Evolutionary conservation across 1,140 invertebrate species (phyloP).

Genomic region (Helicoverpa armigera): DNA sequence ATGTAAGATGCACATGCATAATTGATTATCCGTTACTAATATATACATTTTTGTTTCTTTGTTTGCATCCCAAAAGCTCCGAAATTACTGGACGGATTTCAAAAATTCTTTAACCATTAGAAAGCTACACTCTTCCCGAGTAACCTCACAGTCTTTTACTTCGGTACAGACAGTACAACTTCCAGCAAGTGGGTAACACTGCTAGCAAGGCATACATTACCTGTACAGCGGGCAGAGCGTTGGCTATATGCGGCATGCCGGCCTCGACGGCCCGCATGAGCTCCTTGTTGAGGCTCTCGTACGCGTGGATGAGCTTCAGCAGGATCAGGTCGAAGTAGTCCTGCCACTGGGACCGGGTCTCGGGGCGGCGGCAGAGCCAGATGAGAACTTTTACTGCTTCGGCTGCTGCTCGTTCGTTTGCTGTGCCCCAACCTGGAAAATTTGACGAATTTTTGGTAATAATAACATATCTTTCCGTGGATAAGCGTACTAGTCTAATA

Average conservation of each 20-base stretch:
- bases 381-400: conserved; percentile 92
- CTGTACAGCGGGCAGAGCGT: conserved; percentile 90
- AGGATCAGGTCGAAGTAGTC: conserved; percentile 96
- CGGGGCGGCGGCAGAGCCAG: conserved; percentile 92
- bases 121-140: no score
- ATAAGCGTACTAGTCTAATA: no score
- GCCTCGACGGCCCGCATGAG: conserved; percentile 88
- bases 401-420: conserved; percentile 90
- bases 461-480: no score
- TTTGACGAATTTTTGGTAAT: conserved; percentile 87
- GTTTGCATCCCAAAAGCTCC: no score
- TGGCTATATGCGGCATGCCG: conserved; percentile 90
- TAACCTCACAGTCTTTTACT: no score
- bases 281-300: conserved; percentile 92
- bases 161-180: no score
- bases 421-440: conserved; percentile 91
- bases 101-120: no score
- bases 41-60: no score
- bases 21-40: no score
- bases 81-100: no score
- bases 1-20: no score
- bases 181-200: no score
- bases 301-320: conserved; percentile 94
- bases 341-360: conserved; percentile 92
- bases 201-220: conserved; percentile 44